phyloP scores from a whole-genome alignment of 2,113 vertebrate species.

The Talpa occidentalis region DNA sequence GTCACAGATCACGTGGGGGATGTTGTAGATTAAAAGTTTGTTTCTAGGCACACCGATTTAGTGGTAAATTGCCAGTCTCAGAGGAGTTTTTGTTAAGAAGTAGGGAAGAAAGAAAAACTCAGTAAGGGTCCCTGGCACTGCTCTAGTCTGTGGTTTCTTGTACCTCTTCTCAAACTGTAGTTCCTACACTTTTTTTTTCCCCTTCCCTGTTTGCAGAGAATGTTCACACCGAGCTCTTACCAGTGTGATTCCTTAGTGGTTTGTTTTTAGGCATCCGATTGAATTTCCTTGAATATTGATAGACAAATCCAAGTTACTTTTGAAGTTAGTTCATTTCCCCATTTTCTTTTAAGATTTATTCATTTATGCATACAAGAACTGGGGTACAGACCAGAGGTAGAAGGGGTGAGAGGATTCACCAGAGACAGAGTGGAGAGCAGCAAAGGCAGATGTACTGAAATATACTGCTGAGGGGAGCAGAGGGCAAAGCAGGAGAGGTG shows the following conservation, averaged over 20 bases:
- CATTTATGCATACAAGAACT: too few relatives aligned
- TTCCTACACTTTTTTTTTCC: not conserved
- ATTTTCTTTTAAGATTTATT: too few relatives aligned
- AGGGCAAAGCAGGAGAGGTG: too few relatives aligned
- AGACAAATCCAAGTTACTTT: not conserved
- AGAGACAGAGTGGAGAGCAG: too few relatives aligned
- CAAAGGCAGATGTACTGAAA: too few relatives aligned
- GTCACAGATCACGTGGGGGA: slow-evolving; percentile 33
- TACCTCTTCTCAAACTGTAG: not conserved
- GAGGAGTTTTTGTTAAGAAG: slow-evolving; percentile 30
- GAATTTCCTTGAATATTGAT: not conserved
- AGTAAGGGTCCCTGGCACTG: not conserved
- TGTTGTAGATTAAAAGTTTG: not conserved
- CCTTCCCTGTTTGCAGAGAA: not conserved
- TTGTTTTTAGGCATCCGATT: slow-evolving; percentile 24
- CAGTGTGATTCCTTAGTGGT: not conserved
- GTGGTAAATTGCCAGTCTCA: not conserved
- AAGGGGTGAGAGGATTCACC: too few relatives aligned
- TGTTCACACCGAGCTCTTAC: not conserved
- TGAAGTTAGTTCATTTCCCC: too few relatives aligned
- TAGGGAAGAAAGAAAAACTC: not conserved
- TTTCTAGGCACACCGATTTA: not conserved
- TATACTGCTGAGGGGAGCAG: too few relatives aligned
- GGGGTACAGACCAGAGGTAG: too few relatives aligned
- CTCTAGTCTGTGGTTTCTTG: not conserved